Evolutionary conservation across 2,888 invertebrate genomes (phyloP).

Genomic region (Amiota communis): DNA sequence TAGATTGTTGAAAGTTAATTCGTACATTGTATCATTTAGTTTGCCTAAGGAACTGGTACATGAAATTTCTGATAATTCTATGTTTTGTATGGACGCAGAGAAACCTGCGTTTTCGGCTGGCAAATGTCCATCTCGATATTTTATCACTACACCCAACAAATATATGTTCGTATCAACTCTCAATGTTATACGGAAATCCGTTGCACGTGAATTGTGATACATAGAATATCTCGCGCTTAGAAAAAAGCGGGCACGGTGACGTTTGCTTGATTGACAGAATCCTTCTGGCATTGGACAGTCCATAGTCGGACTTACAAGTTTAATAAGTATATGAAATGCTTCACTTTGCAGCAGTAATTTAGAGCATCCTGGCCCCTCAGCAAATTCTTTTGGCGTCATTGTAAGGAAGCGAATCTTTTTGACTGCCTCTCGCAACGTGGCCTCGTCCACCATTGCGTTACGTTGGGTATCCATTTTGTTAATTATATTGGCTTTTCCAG

Average conservation of each 20-base stretch:
- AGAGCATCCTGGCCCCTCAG: conserved; percentile 86
- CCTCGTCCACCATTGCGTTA: conserved; percentile 65
- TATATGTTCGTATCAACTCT: conserved; percentile 87
- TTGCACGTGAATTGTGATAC: conserved; percentile 84
- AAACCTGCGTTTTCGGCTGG: too few species aligned
- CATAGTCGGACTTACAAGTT: conserved; percentile 82
- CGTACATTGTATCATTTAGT: conserved; percentile 81
- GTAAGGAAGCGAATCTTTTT: conserved; percentile 87
- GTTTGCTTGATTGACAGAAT: conserved; percentile 77
- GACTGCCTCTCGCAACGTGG: conserved; percentile 78
- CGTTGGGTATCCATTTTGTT: conserved; percentile 66
- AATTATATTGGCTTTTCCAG: conserved; percentile 58
- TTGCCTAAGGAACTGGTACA: conserved; percentile 89
- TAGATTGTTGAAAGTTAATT: conserved; percentile 86
- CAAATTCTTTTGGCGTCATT: conserved; percentile 86
- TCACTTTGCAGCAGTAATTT: conserved; percentile 83
- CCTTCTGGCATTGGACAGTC: conserved; percentile 83
- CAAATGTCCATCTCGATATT: conserved; percentile 76
- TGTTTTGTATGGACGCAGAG: conserved; percentile 86
- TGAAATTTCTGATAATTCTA: conserved; percentile 84
- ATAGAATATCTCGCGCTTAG: conserved; percentile 73
- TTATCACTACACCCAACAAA: conserved; percentile 76
- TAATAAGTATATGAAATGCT: conserved; percentile 86
- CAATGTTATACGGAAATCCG: conserved; percentile 86
- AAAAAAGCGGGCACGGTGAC: conserved; percentile 50